Conservation (phyloP, 2,797 vertebrate species). For the Tarsius wallacei region DNA sequence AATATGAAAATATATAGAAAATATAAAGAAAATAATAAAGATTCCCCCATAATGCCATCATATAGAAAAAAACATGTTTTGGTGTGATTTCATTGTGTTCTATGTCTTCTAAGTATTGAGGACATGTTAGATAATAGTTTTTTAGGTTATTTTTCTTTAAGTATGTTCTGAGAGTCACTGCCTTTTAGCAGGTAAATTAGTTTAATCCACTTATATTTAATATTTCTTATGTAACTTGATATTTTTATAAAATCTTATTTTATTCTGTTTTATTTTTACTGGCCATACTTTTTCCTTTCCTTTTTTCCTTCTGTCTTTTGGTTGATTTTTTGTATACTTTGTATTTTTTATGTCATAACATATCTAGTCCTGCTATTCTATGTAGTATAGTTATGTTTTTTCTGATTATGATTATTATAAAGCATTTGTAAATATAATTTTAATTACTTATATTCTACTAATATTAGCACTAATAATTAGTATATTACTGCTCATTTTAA, state of each 20-base stretch:
- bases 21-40: background rate
- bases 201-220: constrained; percentile 36
- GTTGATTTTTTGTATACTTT: background rate
- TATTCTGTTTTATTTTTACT: background rate
- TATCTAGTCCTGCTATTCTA: background rate
- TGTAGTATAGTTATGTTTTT: background rate
- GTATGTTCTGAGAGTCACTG: background rate
- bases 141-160: background rate
- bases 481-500: background rate
- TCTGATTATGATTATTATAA: background rate
- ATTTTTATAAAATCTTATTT: background rate
- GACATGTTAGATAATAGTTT: background rate
- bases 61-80: constrained; percentile 12
- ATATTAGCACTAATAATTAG: no score
- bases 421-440: background rate
- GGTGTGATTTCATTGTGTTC: background rate
- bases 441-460: background rate
- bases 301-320: background rate
- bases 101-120: background rate
- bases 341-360: background rate
- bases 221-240: background rate
- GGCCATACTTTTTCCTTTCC: background rate
- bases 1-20: background rate
- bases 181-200: background rate
- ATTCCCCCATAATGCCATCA: background rate